Conservation (phyloP, 2,113 vertebrate species). For the Datnioides undecimradiatus region DNA sequence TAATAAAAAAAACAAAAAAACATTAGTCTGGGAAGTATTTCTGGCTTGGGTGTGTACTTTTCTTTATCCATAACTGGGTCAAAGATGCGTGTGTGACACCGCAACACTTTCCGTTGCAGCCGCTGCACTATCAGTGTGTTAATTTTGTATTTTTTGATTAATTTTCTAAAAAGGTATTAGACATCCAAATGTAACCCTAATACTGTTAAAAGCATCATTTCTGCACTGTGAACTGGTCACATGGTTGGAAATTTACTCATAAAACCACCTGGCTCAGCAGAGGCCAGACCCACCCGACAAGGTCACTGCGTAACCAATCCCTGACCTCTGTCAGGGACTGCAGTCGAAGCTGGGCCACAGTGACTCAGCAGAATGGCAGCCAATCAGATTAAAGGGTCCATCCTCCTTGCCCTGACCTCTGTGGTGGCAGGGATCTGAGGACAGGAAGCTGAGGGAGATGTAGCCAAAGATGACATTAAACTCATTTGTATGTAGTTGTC, state of each 20-base stretch:
- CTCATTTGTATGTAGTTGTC: constrained; percentile 21
- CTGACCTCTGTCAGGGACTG: constrained; percentile 40
- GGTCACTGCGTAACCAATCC: constrained; percentile 24
- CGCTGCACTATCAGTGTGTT: neutral
- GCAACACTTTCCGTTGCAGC: neutral
- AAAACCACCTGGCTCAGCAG: constrained; percentile 44
- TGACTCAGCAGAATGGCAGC: constrained; percentile 62
- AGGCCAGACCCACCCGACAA: constrained; percentile 15
- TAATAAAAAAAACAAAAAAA: too few species aligned
- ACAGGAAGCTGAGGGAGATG: constrained; percentile 4
- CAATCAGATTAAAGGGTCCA: constrained; percentile 58
- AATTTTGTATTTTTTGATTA: too few species aligned
- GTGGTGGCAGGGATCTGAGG: neutral
- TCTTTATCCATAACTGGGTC: neutral
- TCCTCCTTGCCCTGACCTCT: constrained; percentile 45
- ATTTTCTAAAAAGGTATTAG: neutral
- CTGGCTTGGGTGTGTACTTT: neutral
- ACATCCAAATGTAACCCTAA: neutral
- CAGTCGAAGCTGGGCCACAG: neutral
- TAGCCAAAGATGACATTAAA: constrained; percentile 38
- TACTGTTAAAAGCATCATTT: neutral
- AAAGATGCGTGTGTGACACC: neutral
- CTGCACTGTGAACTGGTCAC: neutral
- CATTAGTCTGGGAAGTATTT: too few species aligned
- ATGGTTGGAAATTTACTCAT: neutral